Percentiles rank a stretch among this genome's conserved stretches.
Conservation (phyloP, 1,140 invertebrate genomes). For the Adoxophyes honmai region DNA sequence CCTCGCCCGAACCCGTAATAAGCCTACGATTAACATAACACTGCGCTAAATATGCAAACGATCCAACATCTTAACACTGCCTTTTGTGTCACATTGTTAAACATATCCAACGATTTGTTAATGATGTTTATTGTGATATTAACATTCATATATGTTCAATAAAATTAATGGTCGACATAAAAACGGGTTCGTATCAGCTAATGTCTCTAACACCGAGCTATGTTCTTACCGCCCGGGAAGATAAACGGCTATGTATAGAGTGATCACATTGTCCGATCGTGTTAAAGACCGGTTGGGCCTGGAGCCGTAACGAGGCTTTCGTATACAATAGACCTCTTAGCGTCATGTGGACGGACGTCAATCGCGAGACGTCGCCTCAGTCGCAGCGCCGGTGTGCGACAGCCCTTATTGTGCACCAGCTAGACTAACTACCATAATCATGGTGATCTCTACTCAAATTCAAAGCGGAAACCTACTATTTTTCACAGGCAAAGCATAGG, state of each 20-base stretch:
- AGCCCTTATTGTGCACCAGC: conserved; percentile 45
- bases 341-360: conserved; percentile 68
- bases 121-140: not conserved
- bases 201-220: conserved; percentile 26
- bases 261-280: conserved; percentile 67
- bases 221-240: conserved; percentile 27
- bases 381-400: conserved; percentile 32
- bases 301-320: conserved; percentile 64
- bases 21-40: conserved; percentile 53
- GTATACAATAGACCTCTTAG: conserved; percentile 77
- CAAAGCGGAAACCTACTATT: too few relatives aligned
- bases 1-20: conserved; percentile 54
- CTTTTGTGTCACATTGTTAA: conserved; percentile 4
- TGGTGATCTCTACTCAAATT: too few relatives aligned
- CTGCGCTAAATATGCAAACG: conserved; percentile 12
- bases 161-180: conserved; percentile 6
- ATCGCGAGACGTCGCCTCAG: conserved; percentile 40
- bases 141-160: conserved; percentile 2
- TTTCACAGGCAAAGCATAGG: too few relatives aligned
- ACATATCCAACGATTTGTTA: conserved; percentile 1
- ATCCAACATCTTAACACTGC: not conserved
- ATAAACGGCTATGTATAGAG: conserved; percentile 57
- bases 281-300: conserved; percentile 69
- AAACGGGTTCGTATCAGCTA: conserved; percentile 22
- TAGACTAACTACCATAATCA: not conserved